Conservation (phyloP, 1,140 invertebrate species). For the Whitmania pigra region DNA sequence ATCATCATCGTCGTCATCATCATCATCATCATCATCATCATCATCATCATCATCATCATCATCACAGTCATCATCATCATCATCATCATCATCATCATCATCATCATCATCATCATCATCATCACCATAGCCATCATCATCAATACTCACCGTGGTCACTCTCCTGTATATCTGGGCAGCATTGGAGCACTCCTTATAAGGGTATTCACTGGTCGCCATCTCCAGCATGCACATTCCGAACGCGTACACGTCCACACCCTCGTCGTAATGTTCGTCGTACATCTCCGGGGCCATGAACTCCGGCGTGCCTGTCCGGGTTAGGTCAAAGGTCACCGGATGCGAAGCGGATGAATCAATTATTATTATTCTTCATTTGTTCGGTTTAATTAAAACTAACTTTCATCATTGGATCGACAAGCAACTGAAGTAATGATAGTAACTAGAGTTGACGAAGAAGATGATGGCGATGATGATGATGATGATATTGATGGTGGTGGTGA, state of each 20-base stretch:
- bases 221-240: slow-evolving; percentile 99
- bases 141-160: slow-evolving; percentile 68
- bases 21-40: background rate
- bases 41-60: background rate
- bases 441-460: no score
- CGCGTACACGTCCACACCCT: slow-evolving; percentile 96
- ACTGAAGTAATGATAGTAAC: no score
- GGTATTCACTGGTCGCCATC: slow-evolving; percentile 99
- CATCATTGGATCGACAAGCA: no score
- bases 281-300: slow-evolving; percentile 99
- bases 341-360: no score
- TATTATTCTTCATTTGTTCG: no score
- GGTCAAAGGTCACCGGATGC: background rate
- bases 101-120: no score
- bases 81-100: no score
- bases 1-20: background rate
- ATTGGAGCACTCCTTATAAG: slow-evolving; percentile 90
- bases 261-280: slow-evolving; percentile 99
- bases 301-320: slow-evolving; percentile 57
- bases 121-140: background rate
- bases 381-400: no score
- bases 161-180: slow-evolving; percentile 98
- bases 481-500: no score
- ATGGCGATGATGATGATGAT: no score
- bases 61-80: background rate